Base-by-base conservation (phyloP, 2,888 invertebrate species). In the Tetranychus truncatus region DNA sequence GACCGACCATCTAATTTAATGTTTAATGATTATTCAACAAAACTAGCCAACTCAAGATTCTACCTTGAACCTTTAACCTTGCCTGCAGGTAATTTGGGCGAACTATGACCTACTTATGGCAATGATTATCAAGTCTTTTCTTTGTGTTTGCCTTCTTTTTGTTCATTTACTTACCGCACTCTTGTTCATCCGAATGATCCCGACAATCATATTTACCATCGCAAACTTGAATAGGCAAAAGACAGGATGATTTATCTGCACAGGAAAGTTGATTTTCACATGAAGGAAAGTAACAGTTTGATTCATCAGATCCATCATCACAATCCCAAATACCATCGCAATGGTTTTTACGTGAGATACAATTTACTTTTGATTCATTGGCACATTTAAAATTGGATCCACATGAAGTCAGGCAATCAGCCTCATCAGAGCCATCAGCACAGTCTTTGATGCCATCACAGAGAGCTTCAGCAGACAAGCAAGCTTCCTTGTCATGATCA, bases 111-210 rank as follows among this genome's bases (percentile, higher is more conserved):
- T 55, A 55, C 11, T 55, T 74, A 46, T 44, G 5, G 3, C 34
- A 34, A 34, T 34, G 34, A 5, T 34, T 34, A 34, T 34, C 34
- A 34, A 34, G 34, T 34, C 5, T 34, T 34, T 34, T 34, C 34
- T 34, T 24, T 34, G 34, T 34, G 24, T 34, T 34, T 4, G n/a
- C 75, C 75, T 55, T 55, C 55, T 55, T 15, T 55, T 15, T 55
- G 55, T 55, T 55, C 9, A 55, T 55, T 15, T 18, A 74, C 79
- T 72, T 75, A 79, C 79, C 76, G 75, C 79, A 79, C 15, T 78
- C 79, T 67, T 77, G 74, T 75, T 79, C 79, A 74, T 79, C 79
- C 72, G 79, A 79, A 71, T 78, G 77, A 75, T 79, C 79, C 18
- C 77, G 75, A 66, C 79, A 79, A 69, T 79, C 77, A 46, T 79